Evolutionary conservation across 2,797 vertebrate species (phyloP).

Genomic region (Peromyscus melanophrys): DNA sequence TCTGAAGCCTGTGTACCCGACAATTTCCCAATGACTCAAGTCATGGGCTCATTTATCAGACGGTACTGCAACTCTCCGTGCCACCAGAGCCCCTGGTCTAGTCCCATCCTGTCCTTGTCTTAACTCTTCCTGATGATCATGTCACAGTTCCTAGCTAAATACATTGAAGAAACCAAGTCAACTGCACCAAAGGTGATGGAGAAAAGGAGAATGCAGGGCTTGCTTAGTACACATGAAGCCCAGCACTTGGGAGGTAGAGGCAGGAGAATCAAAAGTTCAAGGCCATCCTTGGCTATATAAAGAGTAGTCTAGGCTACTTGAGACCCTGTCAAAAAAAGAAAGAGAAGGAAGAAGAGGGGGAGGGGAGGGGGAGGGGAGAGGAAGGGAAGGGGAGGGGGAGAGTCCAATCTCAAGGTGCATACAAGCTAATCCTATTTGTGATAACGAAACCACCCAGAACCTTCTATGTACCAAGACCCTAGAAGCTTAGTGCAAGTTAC

Average conservation of each 20-base stretch:
- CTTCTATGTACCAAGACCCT: background rate
- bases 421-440: background rate
- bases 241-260: background rate
- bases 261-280: background rate
- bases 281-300: background rate
- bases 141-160: background rate
- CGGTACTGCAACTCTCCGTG: background rate
- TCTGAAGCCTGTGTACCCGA: background rate
- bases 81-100: background rate
- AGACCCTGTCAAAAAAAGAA: background rate
- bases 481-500: background rate
- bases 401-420: background rate
- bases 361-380: too few relatives aligned
- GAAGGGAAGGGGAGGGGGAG: background rate
- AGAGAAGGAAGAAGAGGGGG: accelerated
- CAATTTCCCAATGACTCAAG: background rate
- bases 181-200: background rate
- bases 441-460: background rate
- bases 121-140: background rate
- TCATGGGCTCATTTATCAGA: background rate
- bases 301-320: background rate
- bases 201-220: background rate
- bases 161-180: background rate
- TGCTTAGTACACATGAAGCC: too few relatives aligned
- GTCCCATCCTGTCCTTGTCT: background rate